phyloP scores from a whole-genome alignment of 2,113 vertebrate genomes.

The Rhinolophus ferrumequinum region DNA sequence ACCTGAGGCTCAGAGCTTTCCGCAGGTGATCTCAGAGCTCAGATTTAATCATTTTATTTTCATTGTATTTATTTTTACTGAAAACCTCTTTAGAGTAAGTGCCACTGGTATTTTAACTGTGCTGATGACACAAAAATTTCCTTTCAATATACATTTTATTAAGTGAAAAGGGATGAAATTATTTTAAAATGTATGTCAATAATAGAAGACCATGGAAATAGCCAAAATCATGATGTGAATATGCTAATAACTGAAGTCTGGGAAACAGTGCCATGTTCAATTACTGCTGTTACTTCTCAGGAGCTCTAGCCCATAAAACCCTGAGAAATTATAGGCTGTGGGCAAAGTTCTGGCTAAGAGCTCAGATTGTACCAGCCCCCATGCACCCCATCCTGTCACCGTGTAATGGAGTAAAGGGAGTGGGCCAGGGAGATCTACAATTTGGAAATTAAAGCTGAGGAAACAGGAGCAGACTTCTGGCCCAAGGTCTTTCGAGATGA shows the following conservation, averaged over 20 bases:
- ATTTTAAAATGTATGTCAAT: background rate
- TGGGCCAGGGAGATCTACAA: background rate
- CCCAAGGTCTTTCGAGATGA: background rate
- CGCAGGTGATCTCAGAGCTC: background rate
- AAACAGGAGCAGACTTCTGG: background rate
- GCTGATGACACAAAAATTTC: background rate
- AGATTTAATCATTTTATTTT: background rate
- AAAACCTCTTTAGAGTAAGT: background rate
- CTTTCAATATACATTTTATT: constrained; percentile 16
- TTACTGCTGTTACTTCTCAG: background rate
- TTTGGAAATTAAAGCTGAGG: background rate
- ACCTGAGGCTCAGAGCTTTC: background rate
- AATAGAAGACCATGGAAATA: background rate
- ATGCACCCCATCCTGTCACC: background rate
- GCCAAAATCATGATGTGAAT: background rate
- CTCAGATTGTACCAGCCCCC: background rate
- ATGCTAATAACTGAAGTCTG: background rate
- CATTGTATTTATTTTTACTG: background rate
- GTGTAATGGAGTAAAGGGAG: background rate
- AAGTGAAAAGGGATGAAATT: background rate
- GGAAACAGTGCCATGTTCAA: background rate
- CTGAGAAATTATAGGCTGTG: constrained; percentile 36
- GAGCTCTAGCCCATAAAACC: background rate
- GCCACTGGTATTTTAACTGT: background rate
- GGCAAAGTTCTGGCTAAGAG: background rate